Percentiles rank a stretch among this genome's conserved stretches.
Conservation (phyloP, 2,797 vertebrate genomes). For the Pogoniulus pusillus region DNA sequence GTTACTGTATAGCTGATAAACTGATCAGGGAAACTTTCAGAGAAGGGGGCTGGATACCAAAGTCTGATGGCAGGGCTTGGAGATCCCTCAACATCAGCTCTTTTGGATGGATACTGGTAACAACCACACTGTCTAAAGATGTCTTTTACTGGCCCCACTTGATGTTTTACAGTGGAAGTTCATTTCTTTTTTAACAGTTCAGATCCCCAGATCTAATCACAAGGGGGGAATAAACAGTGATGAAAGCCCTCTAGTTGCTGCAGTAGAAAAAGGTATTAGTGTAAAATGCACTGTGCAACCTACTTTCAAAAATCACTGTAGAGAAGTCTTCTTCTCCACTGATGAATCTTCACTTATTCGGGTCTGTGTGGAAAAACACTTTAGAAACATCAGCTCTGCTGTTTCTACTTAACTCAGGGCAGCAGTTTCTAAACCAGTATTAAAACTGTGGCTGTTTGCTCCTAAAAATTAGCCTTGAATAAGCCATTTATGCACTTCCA, state of each 20-base stretch:
- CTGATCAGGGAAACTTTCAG: neutral
- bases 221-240: neutral
- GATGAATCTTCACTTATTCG: neutral
- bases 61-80: neutral
- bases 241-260: neutral
- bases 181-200: neutral
- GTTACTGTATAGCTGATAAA: neutral
- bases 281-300: neutral
- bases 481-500: neutral
- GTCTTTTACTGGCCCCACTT: neutral
- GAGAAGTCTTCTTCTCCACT: neutral
- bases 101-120: neutral
- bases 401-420: neutral
- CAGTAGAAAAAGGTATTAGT: neutral
- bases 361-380: neutral
- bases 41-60: neutral
- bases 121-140: neutral
- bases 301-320: neutral
- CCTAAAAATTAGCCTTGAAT: neutral
- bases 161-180: neutral
- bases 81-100: neutral
- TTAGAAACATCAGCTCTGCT: neutral
- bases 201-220: neutral
- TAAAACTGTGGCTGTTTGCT: constrained; percentile 1
- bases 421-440: neutral